Evolutionary conservation across 2,797 vertebrate species (phyloP).

Genomic region (Chrosomus eos): DNA sequence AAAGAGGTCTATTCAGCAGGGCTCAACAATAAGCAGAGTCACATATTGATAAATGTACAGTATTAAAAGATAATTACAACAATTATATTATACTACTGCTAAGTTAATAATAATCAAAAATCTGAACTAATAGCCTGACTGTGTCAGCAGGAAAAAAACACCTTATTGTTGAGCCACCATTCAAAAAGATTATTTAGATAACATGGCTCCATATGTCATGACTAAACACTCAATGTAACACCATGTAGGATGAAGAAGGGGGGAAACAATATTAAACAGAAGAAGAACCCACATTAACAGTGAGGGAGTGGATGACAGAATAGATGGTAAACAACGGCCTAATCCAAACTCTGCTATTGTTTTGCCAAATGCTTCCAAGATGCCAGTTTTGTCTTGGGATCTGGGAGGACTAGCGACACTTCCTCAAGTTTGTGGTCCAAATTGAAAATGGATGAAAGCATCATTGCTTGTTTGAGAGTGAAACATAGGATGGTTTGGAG

Average conservation of each 20-base stretch:
- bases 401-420: not conserved
- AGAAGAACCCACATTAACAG: conserved; percentile 7
- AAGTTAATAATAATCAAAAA: not conserved
- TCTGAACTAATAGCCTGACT: not conserved
- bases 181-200: conserved; percentile 57
- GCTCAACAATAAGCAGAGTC: not conserved
- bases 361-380: conserved; percentile 37
- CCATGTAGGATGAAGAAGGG: conserved; percentile 55
- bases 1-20: conserved; percentile 51
- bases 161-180: conserved; percentile 24
- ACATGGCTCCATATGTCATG: conserved; percentile 49
- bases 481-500: conserved; percentile 1
- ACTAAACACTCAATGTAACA: conserved; percentile 48
- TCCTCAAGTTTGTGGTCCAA: conserved; percentile 48
- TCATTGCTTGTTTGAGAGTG: conserved; percentile 60
- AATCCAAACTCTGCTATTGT: conserved; percentile 28
- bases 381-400: conserved; percentile 16
- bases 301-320: conserved; percentile 17
- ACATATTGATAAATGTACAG: not conserved
- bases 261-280: conserved; percentile 40
- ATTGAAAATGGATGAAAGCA: conserved; percentile 60
- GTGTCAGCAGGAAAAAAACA: not conserved
- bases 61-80: not conserved
- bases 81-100: not conserved
- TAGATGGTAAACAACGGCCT: conserved; percentile 25